Percentiles rank a stretch among this genome's conserved stretches.
These are phyloP conservation scores for Lobophora halterata DNA, from an alignment of 2,888 invertebrate species.

Conservation along the genomic window DNA sequence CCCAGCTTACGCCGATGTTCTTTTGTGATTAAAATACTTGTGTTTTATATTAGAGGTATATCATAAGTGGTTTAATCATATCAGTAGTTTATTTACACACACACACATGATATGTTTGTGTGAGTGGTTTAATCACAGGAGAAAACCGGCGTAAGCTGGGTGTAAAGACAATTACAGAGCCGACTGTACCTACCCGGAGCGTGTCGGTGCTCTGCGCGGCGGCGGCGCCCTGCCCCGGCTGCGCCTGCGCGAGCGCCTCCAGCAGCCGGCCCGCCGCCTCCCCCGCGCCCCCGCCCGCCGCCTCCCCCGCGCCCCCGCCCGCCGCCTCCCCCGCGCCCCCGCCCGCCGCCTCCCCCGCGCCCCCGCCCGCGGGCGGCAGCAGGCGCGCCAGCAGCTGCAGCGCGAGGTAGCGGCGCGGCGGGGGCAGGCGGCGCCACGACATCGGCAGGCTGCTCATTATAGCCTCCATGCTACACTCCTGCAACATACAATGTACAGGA, in stretches of 20 bases:
- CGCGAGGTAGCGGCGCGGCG: slow-evolving; percentile 18
- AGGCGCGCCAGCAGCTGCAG: slow-evolving; percentile 25
- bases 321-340: slow-evolving; percentile 9
- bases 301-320: slow-evolving; percentile 19
- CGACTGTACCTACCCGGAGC: slow-evolving; percentile 26
- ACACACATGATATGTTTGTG: too few relatives aligned
- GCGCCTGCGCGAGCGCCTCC: slow-evolving; percentile 23
- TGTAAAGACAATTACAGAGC: too few relatives aligned
- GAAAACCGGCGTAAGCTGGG: too few relatives aligned
- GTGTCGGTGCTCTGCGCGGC: slow-evolving; percentile 20
- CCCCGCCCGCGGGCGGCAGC: slow-evolving; percentile 15
- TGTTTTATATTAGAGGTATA: too few relatives aligned
- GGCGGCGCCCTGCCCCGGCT: slow-evolving; percentile 14
- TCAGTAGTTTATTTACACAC: too few relatives aligned
- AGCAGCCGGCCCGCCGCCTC: slow-evolving; percentile 16
- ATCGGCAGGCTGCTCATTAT: slow-evolving; percentile 8
- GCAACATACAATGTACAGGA: background rate
- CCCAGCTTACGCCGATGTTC: too few relatives aligned
- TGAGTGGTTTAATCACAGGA: too few relatives aligned
- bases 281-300: slow-evolving; percentile 4
- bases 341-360: slow-evolving; percentile 27
- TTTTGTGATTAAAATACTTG: too few relatives aligned
- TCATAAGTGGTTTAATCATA: background rate
- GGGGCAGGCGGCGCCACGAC: slow-evolving; percentile 12
- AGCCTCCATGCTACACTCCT: slow-evolving; percentile 10